phyloP scores from a whole-genome alignment of 2,888 invertebrate species.

The Caenorhabditis drosophilae region DNA sequence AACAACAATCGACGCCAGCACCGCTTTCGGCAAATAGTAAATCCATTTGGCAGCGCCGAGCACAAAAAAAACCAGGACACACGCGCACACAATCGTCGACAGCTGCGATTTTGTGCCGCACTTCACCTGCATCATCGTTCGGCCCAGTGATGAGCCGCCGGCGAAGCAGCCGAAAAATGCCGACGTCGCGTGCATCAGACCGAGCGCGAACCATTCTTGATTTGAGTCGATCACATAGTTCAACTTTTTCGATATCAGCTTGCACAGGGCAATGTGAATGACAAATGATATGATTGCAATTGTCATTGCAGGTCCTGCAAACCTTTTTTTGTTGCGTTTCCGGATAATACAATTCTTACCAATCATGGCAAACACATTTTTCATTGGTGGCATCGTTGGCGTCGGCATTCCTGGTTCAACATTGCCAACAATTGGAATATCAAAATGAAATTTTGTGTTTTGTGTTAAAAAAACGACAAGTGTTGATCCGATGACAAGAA shows the following conservation, averaged over 20 bases:
- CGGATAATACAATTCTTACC: too few species aligned
- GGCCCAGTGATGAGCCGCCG: constrained; percentile 70
- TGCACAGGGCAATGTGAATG: constrained; percentile 67
- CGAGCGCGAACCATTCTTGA: constrained; percentile 71
- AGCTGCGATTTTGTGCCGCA: constrained; percentile 44
- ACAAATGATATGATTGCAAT: constrained; percentile 60
- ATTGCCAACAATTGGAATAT: constrained; percentile 38
- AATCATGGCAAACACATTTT: constrained; percentile 22
- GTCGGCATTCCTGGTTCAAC: constrained; percentile 37
- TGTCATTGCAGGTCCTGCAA: constrained; percentile 38
- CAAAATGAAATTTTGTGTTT: constrained; percentile 22
- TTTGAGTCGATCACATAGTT: constrained; percentile 71
- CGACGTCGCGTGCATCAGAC: constrained; percentile 69
- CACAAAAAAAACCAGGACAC: constrained; percentile 45
- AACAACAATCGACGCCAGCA: constrained; percentile 59
- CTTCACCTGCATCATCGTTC: constrained; percentile 67
- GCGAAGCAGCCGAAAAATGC: constrained; percentile 71
- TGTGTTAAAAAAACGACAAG: constrained; percentile 38
- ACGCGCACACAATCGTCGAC: constrained; percentile 49
- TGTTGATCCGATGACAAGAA: constrained; percentile 45
- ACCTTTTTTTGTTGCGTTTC: too few species aligned
- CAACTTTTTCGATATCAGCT: constrained; percentile 70
- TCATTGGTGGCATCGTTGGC: constrained; percentile 25
- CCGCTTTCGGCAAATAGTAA: constrained; percentile 53
- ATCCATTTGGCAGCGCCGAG: constrained; percentile 45